Conservation (phyloP, 2,888 invertebrate genomes). For the Taphrorychus bicolor region DNA sequence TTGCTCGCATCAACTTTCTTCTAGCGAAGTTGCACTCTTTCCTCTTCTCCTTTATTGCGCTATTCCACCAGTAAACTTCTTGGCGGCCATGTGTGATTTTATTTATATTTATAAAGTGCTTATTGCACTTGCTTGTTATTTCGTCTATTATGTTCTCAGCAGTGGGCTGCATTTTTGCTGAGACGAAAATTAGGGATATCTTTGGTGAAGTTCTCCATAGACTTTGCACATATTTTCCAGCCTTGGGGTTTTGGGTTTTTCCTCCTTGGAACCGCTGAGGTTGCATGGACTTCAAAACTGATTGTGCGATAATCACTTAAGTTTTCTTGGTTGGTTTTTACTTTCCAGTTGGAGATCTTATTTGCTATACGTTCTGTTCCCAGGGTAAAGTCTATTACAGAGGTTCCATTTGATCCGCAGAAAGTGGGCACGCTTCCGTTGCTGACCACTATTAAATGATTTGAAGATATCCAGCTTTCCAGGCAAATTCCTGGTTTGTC, state of each 20-base stretch:
- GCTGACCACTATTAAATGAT: not conserved
- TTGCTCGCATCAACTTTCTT: too few species aligned
- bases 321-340: not conserved
- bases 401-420: not conserved
- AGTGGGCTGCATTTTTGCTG: not conserved
- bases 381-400: not conserved
- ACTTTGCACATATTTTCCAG: slow-evolving; percentile 1
- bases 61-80: slow-evolving; percentile 3
- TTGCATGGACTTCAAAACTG: not conserved
- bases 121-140: too few species aligned
- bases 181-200: not conserved
- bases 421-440: not conserved
- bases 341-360: not conserved
- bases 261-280: too few species aligned
- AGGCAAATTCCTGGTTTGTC: too few species aligned
- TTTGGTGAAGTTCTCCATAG: not conserved
- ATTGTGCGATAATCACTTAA: not conserved
- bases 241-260: not conserved
- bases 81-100: too few species aligned
- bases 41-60: not conserved
- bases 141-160: too few species aligned
- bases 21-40: not conserved
- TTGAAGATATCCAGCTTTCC: too few species aligned
- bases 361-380: not conserved
- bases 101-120: too few species aligned